phyloP scores from a whole-genome alignment of 1,140 invertebrate genomes.

The Drosophila guanche region DNA sequence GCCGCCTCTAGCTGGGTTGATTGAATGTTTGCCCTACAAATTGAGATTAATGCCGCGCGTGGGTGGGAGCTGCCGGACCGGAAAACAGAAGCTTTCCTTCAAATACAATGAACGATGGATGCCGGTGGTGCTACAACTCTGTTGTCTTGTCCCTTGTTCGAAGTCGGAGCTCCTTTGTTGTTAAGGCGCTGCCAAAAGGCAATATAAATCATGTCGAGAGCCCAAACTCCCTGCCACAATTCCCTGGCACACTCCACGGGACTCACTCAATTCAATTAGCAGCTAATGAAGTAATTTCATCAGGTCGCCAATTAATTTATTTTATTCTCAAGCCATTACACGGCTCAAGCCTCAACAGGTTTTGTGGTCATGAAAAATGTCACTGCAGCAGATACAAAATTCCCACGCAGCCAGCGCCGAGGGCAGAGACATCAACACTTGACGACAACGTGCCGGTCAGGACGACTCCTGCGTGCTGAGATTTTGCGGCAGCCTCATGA shows the following conservation, averaged over 20 bases:
- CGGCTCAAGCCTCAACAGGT: constrained; percentile 56
- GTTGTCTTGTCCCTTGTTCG: constrained; percentile 14
- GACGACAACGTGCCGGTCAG: constrained; percentile 10
- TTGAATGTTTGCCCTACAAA: constrained; percentile 70
- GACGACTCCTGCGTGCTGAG: constrained; percentile 10
- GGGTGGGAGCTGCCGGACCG: constrained; percentile 18
- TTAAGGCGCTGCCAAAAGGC: constrained; percentile 29
- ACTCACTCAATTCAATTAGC: constrained; percentile 59
- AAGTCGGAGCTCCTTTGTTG: constrained; percentile 14
- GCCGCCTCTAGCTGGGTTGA: constrained; percentile 51
- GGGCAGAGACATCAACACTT: constrained; percentile 41
- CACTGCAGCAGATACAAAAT: constrained; percentile 30
- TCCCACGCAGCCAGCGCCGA: constrained; percentile 10
- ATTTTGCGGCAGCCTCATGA: constrained; percentile 16
- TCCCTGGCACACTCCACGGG: constrained; percentile 8
- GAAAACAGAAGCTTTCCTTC: constrained; percentile 42
- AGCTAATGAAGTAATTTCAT: constrained; percentile 63
- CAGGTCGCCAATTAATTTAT: constrained; percentile 46
- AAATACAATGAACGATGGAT: constrained; percentile 57
- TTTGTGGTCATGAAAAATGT: constrained; percentile 52
- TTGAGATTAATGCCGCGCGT: constrained; percentile 64
- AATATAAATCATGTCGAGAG: constrained; percentile 41
- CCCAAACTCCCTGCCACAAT: neutral
- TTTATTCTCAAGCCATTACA: constrained; percentile 40
- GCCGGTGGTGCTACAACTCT: too few species aligned